phyloP scores from a whole-genome alignment of 2,113 vertebrate species.

The Pyxicephalus adspersus region DNA sequence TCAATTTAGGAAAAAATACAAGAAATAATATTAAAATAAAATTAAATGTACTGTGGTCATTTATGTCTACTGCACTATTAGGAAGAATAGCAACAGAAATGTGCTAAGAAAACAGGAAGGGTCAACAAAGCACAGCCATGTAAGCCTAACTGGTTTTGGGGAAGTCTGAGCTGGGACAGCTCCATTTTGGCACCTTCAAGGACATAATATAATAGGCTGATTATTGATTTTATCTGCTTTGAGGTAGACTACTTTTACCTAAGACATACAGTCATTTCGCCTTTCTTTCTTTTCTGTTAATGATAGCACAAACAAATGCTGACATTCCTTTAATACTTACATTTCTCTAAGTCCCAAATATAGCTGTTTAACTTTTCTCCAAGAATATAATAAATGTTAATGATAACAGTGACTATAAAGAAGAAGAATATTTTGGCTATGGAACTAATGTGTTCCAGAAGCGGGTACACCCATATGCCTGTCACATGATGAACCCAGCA shows the following conservation, averaged over 20 bases:
- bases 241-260: background rate
- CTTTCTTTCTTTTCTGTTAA: background rate
- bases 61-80: no score
- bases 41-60: no score
- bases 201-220: no score
- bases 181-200: no score
- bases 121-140: no score
- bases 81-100: no score
- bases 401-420: constrained; percentile 72
- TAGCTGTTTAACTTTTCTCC: constrained; percentile 94
- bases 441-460: constrained; percentile 86
- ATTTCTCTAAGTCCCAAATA: constrained; percentile 90
- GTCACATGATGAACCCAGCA: constrained; percentile 96
- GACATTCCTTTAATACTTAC: constrained; percentile 68
- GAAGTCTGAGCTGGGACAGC: no score
- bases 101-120: no score
- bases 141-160: no score
- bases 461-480: constrained; percentile 94
- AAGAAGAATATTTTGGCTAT: constrained; percentile 86
- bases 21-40: no score
- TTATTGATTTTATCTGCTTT: no score
- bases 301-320: background rate
- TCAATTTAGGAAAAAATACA: no score
- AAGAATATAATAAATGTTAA: constrained; percentile 86
- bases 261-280: background rate